Percentiles rank a stretch among this genome's conserved stretches.
phyloP scores from a whole-genome alignment of 2,113 vertebrate species.

The Arizona elegans region DNA sequence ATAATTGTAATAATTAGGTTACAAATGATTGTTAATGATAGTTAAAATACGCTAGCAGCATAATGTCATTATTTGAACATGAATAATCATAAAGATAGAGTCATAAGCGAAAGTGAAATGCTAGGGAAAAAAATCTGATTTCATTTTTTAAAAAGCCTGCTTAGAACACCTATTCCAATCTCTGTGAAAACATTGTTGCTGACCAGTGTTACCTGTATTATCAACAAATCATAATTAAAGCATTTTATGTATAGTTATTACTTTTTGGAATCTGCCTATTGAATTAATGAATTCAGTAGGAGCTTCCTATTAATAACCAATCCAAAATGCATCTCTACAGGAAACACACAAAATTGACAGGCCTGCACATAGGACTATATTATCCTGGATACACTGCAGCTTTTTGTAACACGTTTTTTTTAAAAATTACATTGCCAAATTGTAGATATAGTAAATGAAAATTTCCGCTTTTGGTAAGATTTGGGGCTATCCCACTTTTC shows the following conservation, averaged over 20 bases:
- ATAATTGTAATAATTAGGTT: neutral
- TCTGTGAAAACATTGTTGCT: neutral
- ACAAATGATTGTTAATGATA: neutral
- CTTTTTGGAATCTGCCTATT: neutral
- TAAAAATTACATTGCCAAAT: too few relatives aligned
- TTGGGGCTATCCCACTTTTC: neutral
- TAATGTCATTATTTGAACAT: neutral
- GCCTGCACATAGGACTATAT: neutral
- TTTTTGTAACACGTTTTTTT: neutral
- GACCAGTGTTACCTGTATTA: neutral
- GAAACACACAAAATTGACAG: neutral
- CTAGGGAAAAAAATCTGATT: neutral
- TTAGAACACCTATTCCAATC: neutral
- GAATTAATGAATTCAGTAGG: neutral
- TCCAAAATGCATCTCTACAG: neutral
- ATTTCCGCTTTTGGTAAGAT: neutral
- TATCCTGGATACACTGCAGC: neutral
- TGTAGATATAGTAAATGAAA: neutral
- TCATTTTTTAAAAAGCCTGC: neutral
- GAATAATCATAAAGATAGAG: neutral
- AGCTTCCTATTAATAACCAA: neutral
- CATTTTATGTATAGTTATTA: neutral
- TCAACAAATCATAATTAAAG: neutral
- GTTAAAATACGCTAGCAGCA: neutral
- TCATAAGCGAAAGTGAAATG: neutral